Percentiles rank a stretch among this genome's conserved stretches.
Evolutionary conservation across 2,888 invertebrate species (phyloP).

Genomic region (Chydorus sphaericus): DNA sequence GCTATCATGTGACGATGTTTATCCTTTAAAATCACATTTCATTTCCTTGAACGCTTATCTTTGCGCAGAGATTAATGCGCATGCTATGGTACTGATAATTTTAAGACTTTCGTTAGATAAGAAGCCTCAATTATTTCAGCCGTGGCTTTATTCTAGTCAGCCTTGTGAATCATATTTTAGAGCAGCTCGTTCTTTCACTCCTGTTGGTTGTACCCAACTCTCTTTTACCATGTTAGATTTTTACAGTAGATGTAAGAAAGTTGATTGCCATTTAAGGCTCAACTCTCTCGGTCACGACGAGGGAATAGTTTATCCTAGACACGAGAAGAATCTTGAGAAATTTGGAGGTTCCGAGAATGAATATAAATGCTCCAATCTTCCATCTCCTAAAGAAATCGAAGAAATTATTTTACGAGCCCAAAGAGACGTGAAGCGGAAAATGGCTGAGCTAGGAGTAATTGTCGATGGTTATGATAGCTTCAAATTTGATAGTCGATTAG

Average conservation of each 20-base stretch:
- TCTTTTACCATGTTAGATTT: not conserved
- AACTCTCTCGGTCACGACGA: not conserved
- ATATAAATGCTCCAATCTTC: not conserved
- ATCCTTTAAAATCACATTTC: not conserved
- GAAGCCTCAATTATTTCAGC: not conserved
- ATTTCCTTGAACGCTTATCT: constrained; percentile 3
- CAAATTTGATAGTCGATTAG: not conserved
- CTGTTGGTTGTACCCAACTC: constrained; percentile 7
- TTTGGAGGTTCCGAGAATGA: not conserved
- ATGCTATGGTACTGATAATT: constrained; percentile 1
- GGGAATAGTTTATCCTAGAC: not conserved
- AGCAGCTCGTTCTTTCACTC: not conserved
- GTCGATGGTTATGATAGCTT: not conserved
- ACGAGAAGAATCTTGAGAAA: not conserved
- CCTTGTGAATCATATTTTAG: not conserved
- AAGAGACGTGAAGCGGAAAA: not conserved
- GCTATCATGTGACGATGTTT: not conserved
- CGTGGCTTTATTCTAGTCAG: not conserved
- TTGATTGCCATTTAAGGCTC: not conserved
- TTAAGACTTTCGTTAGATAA: not conserved
- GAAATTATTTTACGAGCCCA: not conserved
- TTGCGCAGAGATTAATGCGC: constrained; percentile 8
- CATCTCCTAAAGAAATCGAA: constrained; percentile 2
- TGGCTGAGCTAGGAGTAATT: not conserved
- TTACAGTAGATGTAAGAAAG: constrained; percentile 2